These are phyloP conservation scores for Podiceps cristatus DNA, from an alignment of 2,113 vertebrate species.

Conservation along the genomic window DNA sequence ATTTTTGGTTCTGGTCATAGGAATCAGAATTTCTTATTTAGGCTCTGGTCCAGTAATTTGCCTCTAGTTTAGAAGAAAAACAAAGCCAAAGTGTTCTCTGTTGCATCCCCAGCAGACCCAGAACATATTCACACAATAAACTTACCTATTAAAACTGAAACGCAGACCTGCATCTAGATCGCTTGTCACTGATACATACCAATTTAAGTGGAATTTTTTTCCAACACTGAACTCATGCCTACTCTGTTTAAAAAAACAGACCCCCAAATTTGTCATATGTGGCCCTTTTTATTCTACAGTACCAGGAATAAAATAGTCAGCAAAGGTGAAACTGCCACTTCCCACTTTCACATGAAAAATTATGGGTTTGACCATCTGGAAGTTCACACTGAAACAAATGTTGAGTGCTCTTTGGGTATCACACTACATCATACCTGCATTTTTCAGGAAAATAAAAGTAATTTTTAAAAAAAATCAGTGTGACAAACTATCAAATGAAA, in stretches of 20 bases:
- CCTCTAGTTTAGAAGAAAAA: background rate
- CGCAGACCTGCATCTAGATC: background rate
- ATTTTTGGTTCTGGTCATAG: background rate
- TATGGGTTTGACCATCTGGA: background rate
- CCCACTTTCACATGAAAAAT: background rate
- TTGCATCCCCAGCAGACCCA: background rate
- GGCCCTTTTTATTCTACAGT: background rate
- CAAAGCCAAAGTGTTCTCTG: background rate
- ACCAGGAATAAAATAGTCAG: background rate
- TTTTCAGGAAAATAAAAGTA: background rate
- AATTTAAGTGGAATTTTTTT: background rate
- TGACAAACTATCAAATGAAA: background rate
- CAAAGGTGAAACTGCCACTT: background rate
- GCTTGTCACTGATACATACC: accelerated
- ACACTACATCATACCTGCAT: accelerated
- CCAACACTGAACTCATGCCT: background rate
- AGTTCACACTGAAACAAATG: background rate
- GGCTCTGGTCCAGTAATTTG: background rate
- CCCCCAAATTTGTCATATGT: background rate
- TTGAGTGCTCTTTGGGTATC: background rate
- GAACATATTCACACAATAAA: background rate
- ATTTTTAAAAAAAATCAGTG: background rate
- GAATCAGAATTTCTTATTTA: background rate
- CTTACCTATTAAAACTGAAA: background rate
- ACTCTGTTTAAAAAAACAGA: background rate